phyloP scores from a whole-genome alignment of 2,888 invertebrate genomes.

The Pandemis cinnamomeana region DNA sequence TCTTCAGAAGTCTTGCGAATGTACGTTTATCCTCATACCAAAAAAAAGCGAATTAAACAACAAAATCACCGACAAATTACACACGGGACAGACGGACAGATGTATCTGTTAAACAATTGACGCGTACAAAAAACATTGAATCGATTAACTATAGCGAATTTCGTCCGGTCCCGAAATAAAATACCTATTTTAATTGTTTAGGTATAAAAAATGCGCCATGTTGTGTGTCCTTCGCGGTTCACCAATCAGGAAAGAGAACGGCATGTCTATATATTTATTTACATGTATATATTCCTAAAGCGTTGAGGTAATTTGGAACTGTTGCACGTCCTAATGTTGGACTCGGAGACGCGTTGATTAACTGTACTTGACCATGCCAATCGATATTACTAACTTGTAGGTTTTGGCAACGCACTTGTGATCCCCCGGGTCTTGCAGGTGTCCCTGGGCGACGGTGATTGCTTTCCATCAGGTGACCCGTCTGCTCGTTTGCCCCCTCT shows the following conservation, averaged over 20 bases:
- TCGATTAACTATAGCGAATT: conserved; percentile 43
- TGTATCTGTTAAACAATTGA: conserved; percentile 34
- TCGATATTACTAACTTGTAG: too few relatives aligned
- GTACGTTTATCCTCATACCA: not conserved
- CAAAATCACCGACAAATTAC: conserved; percentile 28
- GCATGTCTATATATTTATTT: not conserved
- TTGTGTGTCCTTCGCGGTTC: conserved; percentile 59
- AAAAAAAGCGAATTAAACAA: conserved; percentile 10
- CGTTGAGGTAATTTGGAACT: not conserved
- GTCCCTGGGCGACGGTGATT: too few relatives aligned
- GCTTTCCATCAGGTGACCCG: too few relatives aligned
- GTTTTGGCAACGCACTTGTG: too few relatives aligned
- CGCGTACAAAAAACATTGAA: conserved; percentile 41
- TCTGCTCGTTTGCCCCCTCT: too few relatives aligned
- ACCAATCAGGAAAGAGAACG: conserved; percentile 52
- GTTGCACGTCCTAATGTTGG: not conserved
- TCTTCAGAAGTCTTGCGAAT: not conserved
- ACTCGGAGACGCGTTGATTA: not conserved
- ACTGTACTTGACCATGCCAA: not conserved
- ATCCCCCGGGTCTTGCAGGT: too few relatives aligned
- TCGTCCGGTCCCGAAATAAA: conserved; percentile 50
- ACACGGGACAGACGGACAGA: conserved; percentile 32
- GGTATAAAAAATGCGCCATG: conserved; percentile 59
- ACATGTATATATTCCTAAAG: not conserved
- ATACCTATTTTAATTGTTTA: conserved; percentile 57